Conservation (phyloP, 2,888 invertebrate species). For the Leptura quadrifasciata region DNA sequence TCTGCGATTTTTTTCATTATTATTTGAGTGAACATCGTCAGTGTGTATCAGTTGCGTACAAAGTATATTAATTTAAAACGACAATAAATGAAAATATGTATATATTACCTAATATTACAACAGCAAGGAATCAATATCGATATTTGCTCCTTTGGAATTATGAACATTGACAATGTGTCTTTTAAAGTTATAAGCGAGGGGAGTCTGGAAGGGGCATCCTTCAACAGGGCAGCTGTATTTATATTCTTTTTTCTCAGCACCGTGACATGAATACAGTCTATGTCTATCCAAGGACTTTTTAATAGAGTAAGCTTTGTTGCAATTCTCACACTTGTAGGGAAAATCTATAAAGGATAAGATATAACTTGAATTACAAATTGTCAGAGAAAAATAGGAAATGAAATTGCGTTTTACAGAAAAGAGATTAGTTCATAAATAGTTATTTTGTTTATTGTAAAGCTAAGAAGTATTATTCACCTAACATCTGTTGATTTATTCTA, state of each 20-base stretch:
- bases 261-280: not conserved
- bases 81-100: too few species aligned
- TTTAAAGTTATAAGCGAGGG: not conserved
- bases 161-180: not conserved
- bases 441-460: too few species aligned
- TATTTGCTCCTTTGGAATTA: not conserved
- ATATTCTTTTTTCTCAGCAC: not conserved
- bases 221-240: not conserved
- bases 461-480: too few species aligned
- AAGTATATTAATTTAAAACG: too few species aligned
- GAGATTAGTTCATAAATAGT: too few species aligned
- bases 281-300: not conserved
- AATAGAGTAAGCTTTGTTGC: not conserved
- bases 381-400: not conserved
- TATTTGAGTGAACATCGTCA: too few species aligned
- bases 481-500: too few species aligned
- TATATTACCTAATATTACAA: not conserved
- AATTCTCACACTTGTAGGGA: not conserved
- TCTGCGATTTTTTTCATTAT: too few species aligned
- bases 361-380: not conserved
- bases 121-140: not conserved
- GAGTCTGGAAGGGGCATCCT: not conserved
- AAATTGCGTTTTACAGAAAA: too few species aligned
- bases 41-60: too few species aligned
- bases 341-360: not conserved